Evolutionary conservation across 2,797 vertebrate genomes (phyloP), one percentile per base, ranked within the genome.

Genomic region (Bradypodion pumilum): DNA sequence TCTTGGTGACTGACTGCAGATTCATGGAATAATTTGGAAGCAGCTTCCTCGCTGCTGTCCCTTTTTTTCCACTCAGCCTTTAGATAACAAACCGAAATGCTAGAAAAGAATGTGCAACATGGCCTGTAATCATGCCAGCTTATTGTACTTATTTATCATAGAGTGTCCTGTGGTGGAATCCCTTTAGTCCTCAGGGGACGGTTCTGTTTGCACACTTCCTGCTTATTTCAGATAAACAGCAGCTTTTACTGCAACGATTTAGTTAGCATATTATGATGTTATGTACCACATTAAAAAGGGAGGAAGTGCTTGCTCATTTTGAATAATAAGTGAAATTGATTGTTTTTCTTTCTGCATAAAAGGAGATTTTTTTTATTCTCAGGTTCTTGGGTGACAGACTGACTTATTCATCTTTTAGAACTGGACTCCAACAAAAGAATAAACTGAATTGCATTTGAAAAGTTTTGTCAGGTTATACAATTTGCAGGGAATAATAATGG

Each of bases 81-180:
- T 94, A 95, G 96, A 96, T 97, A 97, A 96, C 97, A 97, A 97
- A 97, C 98, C 97, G 97, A 92, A 94, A 90, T 84, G 92, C 90
- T 0, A 0, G 88, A 89, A 92, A 92, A 93, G 94, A 95, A 95
- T 94, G 92, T 94, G 89, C 93, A 90, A 4, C 93, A 89, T 63
- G 84, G 91, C 87, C 90, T 95, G 94, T 94, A 93, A 93, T 92
- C 90, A 27, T 91, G 95, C 95, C 95, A 96, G 92, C 90, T 92
- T 93, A 96, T 96, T 96, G 96, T 97, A 75, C 92, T n/a, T 95
- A 83, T 95, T 96, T 96, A 95, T 97, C 95, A 93, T 87, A 75
- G 72, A 77, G 85, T 76, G 85, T 94, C 91, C 90, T 87, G 81
- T 93, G 82, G 90, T 94, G 90, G 91, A 92, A 95, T 95, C 94